These are phyloP conservation scores for Drosophila histrio DNA, from an alignment of 2,888 invertebrate genomes.

Conservation along the genomic window DNA sequence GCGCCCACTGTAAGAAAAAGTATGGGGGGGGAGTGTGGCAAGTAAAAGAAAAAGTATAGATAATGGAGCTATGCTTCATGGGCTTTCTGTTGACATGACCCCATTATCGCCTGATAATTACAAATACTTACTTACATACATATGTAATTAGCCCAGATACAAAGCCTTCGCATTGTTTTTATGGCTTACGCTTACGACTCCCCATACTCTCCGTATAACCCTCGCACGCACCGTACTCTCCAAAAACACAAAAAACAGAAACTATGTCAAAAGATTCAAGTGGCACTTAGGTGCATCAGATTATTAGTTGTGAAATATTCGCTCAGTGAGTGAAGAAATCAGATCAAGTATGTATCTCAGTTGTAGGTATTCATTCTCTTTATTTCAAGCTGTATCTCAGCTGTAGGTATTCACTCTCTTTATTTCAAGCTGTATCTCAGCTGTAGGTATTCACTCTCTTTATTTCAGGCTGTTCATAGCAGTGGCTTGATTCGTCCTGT, in stretches of 20 bases:
- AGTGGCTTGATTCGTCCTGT: constrained; percentile 80
- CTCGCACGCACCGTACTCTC: not conserved
- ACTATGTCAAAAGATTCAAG: constrained; percentile 63
- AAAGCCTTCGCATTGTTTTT: constrained; percentile 56
- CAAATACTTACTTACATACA: constrained; percentile 53
- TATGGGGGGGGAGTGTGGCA: not conserved
- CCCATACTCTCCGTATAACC: constrained; percentile 9
- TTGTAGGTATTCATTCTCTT: not conserved
- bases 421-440: no score
- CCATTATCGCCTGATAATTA: constrained; percentile 73
- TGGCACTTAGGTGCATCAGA: constrained; percentile 47
- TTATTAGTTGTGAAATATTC: constrained; percentile 35
- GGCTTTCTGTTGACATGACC: constrained; percentile 72
- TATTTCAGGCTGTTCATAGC: constrained; percentile 78
- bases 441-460: not conserved
- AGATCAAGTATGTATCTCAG: not conserved
- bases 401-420: not conserved
- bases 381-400: no score
- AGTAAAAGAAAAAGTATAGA: constrained; percentile 49
- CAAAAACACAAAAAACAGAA: constrained; percentile 11
- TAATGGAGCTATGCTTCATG: constrained; percentile 48
- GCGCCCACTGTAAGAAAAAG: not conserved
- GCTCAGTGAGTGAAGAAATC: constrained; percentile 2
- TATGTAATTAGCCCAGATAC: constrained; percentile 66
- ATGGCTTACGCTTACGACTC: constrained; percentile 26